Conservation (phyloP, 2,797 vertebrate species). For the Lates japonicus region DNA sequence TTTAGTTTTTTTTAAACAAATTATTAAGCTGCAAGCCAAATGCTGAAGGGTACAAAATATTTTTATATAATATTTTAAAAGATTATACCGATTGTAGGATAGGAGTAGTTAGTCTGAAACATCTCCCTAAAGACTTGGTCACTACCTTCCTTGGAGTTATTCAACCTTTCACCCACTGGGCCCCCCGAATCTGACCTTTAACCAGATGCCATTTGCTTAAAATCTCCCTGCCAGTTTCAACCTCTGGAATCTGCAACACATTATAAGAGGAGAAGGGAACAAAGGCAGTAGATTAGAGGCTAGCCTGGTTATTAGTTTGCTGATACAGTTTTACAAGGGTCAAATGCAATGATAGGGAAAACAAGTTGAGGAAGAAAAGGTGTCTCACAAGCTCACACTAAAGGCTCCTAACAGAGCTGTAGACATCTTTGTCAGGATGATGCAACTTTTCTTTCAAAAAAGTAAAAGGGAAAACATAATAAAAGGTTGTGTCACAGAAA, state of each 20-base stretch:
- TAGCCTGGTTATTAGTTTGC: constrained; percentile 82
- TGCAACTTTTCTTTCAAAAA: constrained; percentile 5
- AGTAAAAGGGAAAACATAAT: neutral
- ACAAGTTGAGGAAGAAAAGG: constrained; percentile 67
- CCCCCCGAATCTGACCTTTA: constrained; percentile 87
- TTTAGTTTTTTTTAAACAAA: neutral
- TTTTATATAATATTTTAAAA: constrained; percentile 12
- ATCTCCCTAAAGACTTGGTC: constrained; percentile 84
- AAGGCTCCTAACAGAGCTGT: constrained; percentile 27
- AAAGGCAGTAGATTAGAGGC: constrained; percentile 82
- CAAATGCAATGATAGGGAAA: constrained; percentile 81
- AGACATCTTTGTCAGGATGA: constrained; percentile 2
- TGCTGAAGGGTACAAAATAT: constrained; percentile 8
- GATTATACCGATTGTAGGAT: constrained; percentile 32
- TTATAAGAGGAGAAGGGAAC: constrained; percentile 78
- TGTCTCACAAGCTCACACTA: constrained; percentile 43
- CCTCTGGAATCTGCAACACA: constrained; percentile 90
- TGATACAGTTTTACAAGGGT: constrained; percentile 85
- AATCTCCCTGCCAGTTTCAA: constrained; percentile 85
- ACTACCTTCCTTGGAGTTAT: constrained; percentile 90
- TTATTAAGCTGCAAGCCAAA: neutral
- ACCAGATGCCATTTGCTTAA: constrained; percentile 89
- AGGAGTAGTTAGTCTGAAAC: constrained; percentile 72
- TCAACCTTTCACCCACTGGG: constrained; percentile 91
- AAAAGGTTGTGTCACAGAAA: constrained; percentile 19